Base-by-base conservation (phyloP, 2,888 invertebrate species). In the Synergus umbraculus region DNA sequence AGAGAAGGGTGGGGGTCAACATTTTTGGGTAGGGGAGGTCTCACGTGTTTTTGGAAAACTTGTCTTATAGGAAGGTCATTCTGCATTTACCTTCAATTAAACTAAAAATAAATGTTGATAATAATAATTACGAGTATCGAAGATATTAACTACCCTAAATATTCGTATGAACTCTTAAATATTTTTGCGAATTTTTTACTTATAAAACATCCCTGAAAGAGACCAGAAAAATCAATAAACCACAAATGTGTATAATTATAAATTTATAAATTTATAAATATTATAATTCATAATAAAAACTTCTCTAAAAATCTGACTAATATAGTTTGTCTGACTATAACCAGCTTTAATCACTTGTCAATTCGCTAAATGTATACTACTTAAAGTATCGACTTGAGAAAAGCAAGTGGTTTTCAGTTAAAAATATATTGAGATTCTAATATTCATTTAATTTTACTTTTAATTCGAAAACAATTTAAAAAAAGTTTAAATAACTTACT, bases 401-500 rank as follows among this genome's bases (percentile, higher is more conserved):
- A n/a, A 9, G 8, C 8, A n/a, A n/a, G 13, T 18, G 9, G n/a
- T 54, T 18, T n/a, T 54, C n/a, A 18, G 8, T 18, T 18, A 9
- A n/a, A n/a, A 54, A 18, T 9, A 3, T 18, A 54, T 54, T 54
- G 8, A 44, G 1, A 10, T 2, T n/a, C 8, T 54, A 18, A 54
- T 9, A 37, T 54, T 54, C 15, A 10, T 46, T 46, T 18, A 76
- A 76, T 41, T 60, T 58, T 49, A 49, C 8, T 49, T 54, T 2
- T 54, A 54, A 54, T 49, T n/a, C 0, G 49, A 0, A 2, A 49
- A 7, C n/a, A 54, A 60, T 60, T 29, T 63, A 12, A 12, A 63
- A 22, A 29, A 13, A 46, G 18, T 44, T 69, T 69, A 7, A 79
- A 81, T 81, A 79, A 93, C 94, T 94, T 90, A 95, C 96, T 94